These are phyloP conservation scores for Helogale parvula DNA, from an alignment of 2,113 vertebrate genomes.

Conservation along the genomic window DNA sequence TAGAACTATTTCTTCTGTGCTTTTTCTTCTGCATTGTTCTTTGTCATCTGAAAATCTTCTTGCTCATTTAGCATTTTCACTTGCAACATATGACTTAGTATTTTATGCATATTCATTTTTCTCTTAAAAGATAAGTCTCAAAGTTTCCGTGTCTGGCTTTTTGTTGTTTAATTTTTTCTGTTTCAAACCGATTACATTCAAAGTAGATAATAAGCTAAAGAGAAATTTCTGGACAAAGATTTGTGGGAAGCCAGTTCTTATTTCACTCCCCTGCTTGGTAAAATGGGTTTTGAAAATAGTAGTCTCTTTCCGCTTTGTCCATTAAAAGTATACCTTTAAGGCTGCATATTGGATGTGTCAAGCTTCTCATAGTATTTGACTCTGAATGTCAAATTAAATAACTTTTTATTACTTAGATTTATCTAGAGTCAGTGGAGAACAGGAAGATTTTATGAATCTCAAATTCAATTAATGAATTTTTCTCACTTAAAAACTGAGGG, in stretches of 20 bases:
- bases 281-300: slow-evolving; percentile 5
- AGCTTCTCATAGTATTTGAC: slow-evolving; percentile 3
- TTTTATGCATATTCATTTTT: slow-evolving; percentile 27
- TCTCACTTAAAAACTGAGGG: slow-evolving; percentile 22
- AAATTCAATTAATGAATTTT: not conserved
- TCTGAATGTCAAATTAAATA: slow-evolving; percentile 28
- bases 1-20: not conserved
- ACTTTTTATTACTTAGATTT: not conserved
- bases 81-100: not conserved
- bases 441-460: not conserved
- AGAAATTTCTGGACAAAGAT: not conserved
- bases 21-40: not conserved
- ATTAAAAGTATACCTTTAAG: slow-evolving; percentile 4
- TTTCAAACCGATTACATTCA: slow-evolving; percentile 43
- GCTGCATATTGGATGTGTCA: not conserved
- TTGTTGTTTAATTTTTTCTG: slow-evolving; percentile 16
- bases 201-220: slow-evolving; percentile 1
- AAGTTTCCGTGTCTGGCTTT: slow-evolving; percentile 13
- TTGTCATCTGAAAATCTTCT: slow-evolving; percentile 39
- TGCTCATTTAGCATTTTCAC: not conserved
- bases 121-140: not conserved
- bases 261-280: not conserved
- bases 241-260: not conserved
- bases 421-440: slow-evolving; percentile 20
- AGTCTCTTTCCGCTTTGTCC: not conserved